phyloP scores from a whole-genome alignment of 2,797 vertebrate species.

The Podarcis siculus region DNA sequence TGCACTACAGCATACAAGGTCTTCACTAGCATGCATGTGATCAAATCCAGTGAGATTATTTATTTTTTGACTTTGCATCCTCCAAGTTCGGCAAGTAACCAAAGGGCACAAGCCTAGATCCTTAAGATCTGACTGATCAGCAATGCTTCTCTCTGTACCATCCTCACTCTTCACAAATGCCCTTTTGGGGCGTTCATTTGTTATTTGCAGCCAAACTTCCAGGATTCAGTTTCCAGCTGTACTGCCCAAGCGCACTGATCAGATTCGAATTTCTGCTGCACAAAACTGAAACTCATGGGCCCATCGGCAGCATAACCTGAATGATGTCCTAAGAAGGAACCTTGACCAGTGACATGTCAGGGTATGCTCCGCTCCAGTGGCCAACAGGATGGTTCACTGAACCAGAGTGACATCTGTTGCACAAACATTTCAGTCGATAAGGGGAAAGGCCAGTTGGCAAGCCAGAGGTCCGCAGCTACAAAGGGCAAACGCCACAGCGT shows the following conservation, averaged over 20 bases:
- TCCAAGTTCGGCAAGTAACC: not conserved
- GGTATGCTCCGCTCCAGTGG: not conserved
- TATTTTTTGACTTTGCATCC: not conserved
- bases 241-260: not conserved
- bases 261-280: not conserved
- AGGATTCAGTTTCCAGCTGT: no score
- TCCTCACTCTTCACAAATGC: not conserved
- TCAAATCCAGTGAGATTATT: not conserved
- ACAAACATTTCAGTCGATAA: conserved; percentile 12
- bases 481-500: not conserved
- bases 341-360: not conserved
- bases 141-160: not conserved
- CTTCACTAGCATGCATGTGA: not conserved
- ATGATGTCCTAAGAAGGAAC: not conserved
- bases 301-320: not conserved
- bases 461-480: not conserved
- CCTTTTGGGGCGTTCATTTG: not conserved
- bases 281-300: not conserved
- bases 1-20: not conserved
- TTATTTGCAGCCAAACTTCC: not conserved
- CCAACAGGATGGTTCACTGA: conserved; percentile 12
- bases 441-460: conserved; percentile 15
- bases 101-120: not conserved
- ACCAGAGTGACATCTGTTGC: conserved; percentile 20
- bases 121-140: not conserved